Evolutionary conservation across 2,888 invertebrate genomes (phyloP).

Genomic region (Arenicola marina): DNA sequence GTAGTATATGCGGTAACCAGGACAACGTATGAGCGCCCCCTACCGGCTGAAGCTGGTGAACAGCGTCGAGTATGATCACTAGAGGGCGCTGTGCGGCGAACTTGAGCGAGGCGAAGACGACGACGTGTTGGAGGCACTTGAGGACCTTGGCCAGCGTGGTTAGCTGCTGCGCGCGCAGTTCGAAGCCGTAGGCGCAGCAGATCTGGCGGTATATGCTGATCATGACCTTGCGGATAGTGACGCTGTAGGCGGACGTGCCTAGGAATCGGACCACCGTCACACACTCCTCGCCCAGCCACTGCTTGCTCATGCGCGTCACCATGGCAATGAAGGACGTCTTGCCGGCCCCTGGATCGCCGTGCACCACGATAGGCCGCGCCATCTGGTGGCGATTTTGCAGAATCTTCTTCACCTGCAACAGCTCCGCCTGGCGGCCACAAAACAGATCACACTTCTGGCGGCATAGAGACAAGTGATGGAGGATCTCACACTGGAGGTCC

Average conservation of each 20-base stretch:
- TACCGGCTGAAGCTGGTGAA: constrained; percentile 18
- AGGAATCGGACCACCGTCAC: constrained; percentile 35
- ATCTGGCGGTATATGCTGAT: constrained; percentile 31
- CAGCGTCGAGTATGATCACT: constrained; percentile 20
- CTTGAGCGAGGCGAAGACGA: neutral
- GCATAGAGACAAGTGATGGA: constrained; percentile 14
- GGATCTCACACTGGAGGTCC: constrained; percentile 4
- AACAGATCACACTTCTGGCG: constrained; percentile 19
- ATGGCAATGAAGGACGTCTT: constrained; percentile 23
- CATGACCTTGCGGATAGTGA: constrained; percentile 26
- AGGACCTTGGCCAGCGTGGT: neutral
- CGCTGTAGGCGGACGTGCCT: constrained; percentile 35
- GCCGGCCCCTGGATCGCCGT: constrained; percentile 20
- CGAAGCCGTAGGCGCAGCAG: constrained; percentile 12
- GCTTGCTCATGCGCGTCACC: neutral
- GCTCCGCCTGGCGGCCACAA: constrained; percentile 21
- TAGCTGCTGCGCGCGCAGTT: neutral
- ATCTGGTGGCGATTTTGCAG: neutral
- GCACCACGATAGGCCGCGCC: constrained; percentile 10
- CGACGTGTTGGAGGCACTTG: neutral
- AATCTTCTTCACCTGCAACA: neutral
- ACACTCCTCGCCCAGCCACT: constrained; percentile 18
- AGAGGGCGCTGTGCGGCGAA: neutral
- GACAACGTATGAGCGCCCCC: constrained; percentile 7
- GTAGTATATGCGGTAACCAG: constrained; percentile 23